Base-by-base conservation (phyloP, 2,113 vertebrate species). In the Labeo catla region DNA sequence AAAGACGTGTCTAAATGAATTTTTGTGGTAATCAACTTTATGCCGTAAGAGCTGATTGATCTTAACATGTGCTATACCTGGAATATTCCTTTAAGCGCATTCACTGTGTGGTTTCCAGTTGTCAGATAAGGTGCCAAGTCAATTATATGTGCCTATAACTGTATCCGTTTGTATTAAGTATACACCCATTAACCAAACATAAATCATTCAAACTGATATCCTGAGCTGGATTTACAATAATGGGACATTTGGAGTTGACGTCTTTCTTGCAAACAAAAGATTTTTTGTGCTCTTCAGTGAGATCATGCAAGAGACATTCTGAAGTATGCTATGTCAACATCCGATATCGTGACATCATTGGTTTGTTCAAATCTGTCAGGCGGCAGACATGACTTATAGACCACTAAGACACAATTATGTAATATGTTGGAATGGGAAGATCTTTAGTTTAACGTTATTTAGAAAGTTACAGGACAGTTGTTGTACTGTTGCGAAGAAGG, bases 261-360 rank as follows among this genome's bases (percentile, higher is more conserved):
- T 23, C 49, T 54, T 10, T 45, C 34, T 45, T 59, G 39, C 45
- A 34, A 52, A 82, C 63, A 82, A 82, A 82, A 54, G 47, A 50
- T 52, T 36, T 68, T 15, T 50, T 19, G 54, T 39, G 28, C 6
- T 15, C 15, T 21, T 45, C 82, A 73, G 23, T 73, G 66, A 84
- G 68, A 73, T 73, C 82, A 73, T 59, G 34, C 50, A 21, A 80
- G 15, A 23, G 12, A 11, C 16, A 73, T 80, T 80, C 19, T 28
- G 74, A 54, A 78, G 59, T 28, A 12, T 72, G 52, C 43, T 61
- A 36, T 73, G 54, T 82, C 85, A 82, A 61, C 72, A 87, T 84
- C 82, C 68, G 34, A 77, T 54, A 43, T 76, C 7, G 82, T 87
- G 80, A 83, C 79, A 54, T 76, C 57, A 86, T 13, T n/a, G 50